Conservation (phyloP, 2,113 vertebrate genomes). For the Tricholaema leucomelas region DNA sequence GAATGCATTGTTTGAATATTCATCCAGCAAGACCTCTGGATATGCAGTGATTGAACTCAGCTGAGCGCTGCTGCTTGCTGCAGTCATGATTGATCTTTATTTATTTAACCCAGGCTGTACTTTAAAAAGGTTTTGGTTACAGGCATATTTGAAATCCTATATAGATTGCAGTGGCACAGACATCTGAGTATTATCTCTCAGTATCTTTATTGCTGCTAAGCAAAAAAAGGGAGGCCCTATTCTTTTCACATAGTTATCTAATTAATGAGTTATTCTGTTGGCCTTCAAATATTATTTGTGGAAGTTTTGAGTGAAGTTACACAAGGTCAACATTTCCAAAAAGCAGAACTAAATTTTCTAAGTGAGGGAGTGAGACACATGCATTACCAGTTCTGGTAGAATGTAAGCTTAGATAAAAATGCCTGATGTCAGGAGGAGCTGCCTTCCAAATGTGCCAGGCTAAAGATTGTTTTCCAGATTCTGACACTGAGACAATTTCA, state of each 20-base stretch:
- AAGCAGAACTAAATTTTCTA: not conserved
- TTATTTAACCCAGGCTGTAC: constrained; percentile 65
- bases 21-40: constrained; percentile 62
- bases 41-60: constrained; percentile 40
- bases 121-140: constrained; percentile 46
- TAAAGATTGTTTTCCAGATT: constrained; percentile 19
- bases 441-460: not conserved
- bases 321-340: not conserved
- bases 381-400: not conserved
- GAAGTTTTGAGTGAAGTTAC: not conserved
- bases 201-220: not conserved
- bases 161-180: not conserved
- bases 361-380: not conserved
- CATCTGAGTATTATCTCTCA: not conserved
- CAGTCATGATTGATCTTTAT: constrained; percentile 44
- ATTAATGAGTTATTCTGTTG: not conserved
- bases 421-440: not conserved
- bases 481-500: not conserved
- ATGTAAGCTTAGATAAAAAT: not conserved
- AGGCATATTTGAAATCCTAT: constrained; percentile 22
- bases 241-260: not conserved
- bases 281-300: not conserved
- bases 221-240: constrained; percentile 1
- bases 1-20: constrained; percentile 67
- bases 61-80: constrained; percentile 53